Conservation (phyloP, 2,888 invertebrate genomes). For the Dynastes tityus region DNA sequence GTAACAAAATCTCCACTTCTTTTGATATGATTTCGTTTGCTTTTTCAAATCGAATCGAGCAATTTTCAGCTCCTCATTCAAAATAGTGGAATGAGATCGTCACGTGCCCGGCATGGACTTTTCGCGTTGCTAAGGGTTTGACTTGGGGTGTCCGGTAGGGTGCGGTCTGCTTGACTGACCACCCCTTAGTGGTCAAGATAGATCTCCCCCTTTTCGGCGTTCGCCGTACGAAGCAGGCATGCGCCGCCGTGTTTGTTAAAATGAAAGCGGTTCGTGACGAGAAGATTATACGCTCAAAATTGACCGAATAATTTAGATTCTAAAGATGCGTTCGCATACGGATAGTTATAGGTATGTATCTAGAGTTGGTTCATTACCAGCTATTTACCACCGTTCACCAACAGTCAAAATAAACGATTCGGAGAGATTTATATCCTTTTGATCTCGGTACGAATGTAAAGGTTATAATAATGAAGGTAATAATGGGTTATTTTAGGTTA, state of each 20-base stretch:
- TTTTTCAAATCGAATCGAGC: too few species aligned
- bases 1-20: too few species aligned
- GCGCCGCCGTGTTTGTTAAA: constrained; percentile 35
- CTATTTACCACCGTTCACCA: constrained; percentile 13
- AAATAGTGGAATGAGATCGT: constrained; percentile 47
- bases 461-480: too few species aligned
- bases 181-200: constrained; percentile 64
- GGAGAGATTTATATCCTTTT: constrained; percentile 14
- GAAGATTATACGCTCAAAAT: constrained; percentile 41
- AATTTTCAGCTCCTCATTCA: too few species aligned
- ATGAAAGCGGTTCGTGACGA: constrained; percentile 37
- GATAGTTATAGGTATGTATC: neutral
- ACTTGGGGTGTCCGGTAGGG: constrained; percentile 61
- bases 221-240: constrained; percentile 25
- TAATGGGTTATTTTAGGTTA: too few species aligned
- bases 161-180: constrained; percentile 66
- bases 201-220: constrained; percentile 24
- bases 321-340: neutral
- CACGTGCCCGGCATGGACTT: constrained; percentile 59
- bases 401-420: constrained; percentile 25
- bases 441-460: neutral
- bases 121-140: constrained; percentile 47
- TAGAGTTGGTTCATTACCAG: neutral
- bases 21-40: too few species aligned
- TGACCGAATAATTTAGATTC: constrained; percentile 40